Percentiles rank a stretch among this genome's conserved stretches.
Conservation (phyloP, 2,888 invertebrate species). For the Chrysolina oricalcia region DNA sequence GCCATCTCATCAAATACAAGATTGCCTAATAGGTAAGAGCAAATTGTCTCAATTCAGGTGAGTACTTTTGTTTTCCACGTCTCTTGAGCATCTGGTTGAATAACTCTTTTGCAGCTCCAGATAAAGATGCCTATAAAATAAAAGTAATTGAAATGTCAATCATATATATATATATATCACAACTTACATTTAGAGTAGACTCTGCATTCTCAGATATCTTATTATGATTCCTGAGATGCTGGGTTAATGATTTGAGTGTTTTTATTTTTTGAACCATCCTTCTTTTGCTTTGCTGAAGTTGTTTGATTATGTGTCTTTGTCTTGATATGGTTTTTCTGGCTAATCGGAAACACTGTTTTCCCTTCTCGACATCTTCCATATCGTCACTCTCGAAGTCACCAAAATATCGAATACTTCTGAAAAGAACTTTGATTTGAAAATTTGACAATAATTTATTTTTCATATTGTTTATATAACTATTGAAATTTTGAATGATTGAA, state of each 20-base stretch:
- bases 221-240: constrained; percentile 15
- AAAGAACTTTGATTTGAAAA: neutral
- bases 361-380: constrained; percentile 10
- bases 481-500: constrained; percentile 2
- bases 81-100: constrained; percentile 7
- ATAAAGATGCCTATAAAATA: constrained; percentile 20
- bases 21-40: constrained; percentile 52
- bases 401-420: constrained; percentile 16
- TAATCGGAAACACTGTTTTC: constrained; percentile 2
- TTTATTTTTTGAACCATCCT: neutral
- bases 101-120: constrained; percentile 21
- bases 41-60: constrained; percentile 42
- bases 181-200: neutral
- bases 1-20: constrained; percentile 61
- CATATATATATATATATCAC: neutral
- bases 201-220: neutral
- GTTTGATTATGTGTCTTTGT: constrained; percentile 4
- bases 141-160: neutral
- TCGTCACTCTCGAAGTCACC: neutral
- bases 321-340: neutral
- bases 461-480: too few relatives aligned
- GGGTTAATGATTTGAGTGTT: neutral
- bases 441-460: neutral
- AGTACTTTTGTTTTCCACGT: constrained; percentile 31
- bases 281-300: constrained; percentile 1